A percentile compares a stretch with the other conserved stretches of the same genome.
Conservation (phyloP, 2,888 invertebrate genomes). For the Neoitamus cyanurus region DNA sequence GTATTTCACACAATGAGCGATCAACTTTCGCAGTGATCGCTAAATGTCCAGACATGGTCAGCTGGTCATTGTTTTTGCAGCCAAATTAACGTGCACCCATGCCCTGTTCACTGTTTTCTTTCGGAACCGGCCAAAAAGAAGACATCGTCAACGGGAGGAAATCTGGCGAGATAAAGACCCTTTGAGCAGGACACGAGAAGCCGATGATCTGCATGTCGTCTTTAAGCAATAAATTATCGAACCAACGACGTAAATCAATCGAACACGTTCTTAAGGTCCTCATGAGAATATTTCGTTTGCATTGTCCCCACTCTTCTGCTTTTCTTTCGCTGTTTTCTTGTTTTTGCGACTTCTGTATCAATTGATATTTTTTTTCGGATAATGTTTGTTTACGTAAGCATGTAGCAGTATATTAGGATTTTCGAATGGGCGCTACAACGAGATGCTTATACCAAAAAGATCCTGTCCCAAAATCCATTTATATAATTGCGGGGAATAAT, state of each 20-base stretch:
- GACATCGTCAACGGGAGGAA: not conserved
- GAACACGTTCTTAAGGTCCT: constrained; percentile 36
- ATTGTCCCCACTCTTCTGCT: constrained; percentile 11
- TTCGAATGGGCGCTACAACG: no score
- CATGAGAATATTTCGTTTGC: constrained; percentile 27
- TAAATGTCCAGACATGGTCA: constrained; percentile 41
- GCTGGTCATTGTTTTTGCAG: constrained; percentile 35
- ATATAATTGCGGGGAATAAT: no score
- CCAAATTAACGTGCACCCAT: constrained; percentile 25
- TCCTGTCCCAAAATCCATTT: no score
- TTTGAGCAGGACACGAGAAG: not conserved
- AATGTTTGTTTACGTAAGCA: not conserved
- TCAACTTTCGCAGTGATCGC: constrained; percentile 27
- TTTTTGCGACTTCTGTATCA: constrained; percentile 51
- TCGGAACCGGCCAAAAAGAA: constrained; percentile 9
- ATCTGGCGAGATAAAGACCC: constrained; percentile 10
- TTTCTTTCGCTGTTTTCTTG: constrained; percentile 5
- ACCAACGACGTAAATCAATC: constrained; percentile 41
- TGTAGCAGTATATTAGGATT: no score
- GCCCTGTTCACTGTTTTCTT: not conserved
- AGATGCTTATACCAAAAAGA: no score
- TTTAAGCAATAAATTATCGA: constrained; percentile 38
- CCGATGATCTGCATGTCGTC: constrained; percentile 46
- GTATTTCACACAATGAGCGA: constrained; percentile 17
- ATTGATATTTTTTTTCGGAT: constrained; percentile 2